Base-by-base conservation (phyloP, 2,113 vertebrate species). In the Pimephales promelas region DNA sequence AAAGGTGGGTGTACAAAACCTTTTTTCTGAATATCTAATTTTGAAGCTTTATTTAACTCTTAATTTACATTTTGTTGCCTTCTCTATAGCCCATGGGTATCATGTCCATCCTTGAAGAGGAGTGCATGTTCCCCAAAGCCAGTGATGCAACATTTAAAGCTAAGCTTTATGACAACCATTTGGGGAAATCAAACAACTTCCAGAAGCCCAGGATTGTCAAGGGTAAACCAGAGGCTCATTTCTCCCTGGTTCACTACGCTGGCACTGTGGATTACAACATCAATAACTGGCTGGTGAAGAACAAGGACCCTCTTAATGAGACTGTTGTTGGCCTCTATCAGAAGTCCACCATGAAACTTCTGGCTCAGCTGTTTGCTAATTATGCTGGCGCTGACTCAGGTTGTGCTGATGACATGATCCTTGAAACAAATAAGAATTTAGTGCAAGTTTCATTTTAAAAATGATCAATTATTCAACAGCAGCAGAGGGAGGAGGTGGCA, bases 131-230 rank as follows among this genome's bases (percentile, higher is more conserved):
- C 43, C 93, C 93, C 78, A 95, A 95, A 82, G 96, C 94, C 86
- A 85, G 93, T 0, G 95, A 96, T 82, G 83, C 90, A 49, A 95
- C 95, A 85, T 96, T 96, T 86, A 96, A 96, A 90, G 92, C 95
- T 74, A 96, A 97, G 24, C 92, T 97, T 2, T 97, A 88, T 0
- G 96, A 97, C 88, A 97, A 97, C 83, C 96, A 54, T 54, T 54
- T 54, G 49, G 49, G 49, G 2, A 54, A 54, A 54, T 54, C 49
- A 18, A 20, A 18, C 5, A 54, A 54, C 49, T 54, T 54, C 18
- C 49, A 54, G 49, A 54, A 54, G 49, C 49, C 49, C 2, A 54
- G 49, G 49, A 20, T 54, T 20, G 0, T 54, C 18, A 54, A 54
- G 18, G 49, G 49, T 54, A 54, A 54, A 54, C 6, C 18, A 54